phyloP scores from a whole-genome alignment of 2,113 vertebrate species.

The Chloroceryle aenea region DNA sequence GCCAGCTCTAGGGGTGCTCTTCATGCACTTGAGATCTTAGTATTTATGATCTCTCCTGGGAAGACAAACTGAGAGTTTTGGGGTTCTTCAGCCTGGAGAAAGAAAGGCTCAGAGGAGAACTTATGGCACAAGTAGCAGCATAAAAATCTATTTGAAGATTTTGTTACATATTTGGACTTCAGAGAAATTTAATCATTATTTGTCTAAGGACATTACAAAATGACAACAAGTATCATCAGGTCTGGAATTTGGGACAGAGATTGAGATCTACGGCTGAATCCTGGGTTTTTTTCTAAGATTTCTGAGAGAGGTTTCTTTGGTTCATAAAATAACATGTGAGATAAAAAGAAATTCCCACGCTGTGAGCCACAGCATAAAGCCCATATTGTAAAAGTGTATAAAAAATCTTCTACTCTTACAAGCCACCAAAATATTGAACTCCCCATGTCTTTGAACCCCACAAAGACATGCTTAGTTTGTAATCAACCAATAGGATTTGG shows the following conservation, averaged over 20 bases:
- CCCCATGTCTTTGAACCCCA: background rate
- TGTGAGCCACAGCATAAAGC: background rate
- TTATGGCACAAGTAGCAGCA: background rate
- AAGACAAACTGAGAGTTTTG: background rate
- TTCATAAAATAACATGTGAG: background rate
- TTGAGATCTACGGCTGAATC: background rate
- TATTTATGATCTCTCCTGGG: background rate
- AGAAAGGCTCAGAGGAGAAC: background rate
- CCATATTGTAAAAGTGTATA: background rate
- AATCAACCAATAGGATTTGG: background rate
- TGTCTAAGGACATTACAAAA: background rate
- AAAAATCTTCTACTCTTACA: background rate
- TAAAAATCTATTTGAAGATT: background rate
- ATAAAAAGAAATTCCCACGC: background rate
- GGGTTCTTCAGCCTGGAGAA: background rate
- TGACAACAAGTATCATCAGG: background rate
- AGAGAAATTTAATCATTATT: background rate
- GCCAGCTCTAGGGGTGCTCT: background rate
- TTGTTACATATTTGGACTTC: background rate
- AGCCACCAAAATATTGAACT: background rate
- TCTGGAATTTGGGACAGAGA: background rate
- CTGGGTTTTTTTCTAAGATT: background rate
- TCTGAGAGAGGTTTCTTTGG: background rate
- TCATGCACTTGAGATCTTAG: background rate
- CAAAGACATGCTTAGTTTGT: background rate